Percentiles rank a stretch among this genome's conserved stretches.
Evolutionary conservation across 2,888 invertebrate species (phyloP).

Genomic region (Cancer borealis): DNA sequence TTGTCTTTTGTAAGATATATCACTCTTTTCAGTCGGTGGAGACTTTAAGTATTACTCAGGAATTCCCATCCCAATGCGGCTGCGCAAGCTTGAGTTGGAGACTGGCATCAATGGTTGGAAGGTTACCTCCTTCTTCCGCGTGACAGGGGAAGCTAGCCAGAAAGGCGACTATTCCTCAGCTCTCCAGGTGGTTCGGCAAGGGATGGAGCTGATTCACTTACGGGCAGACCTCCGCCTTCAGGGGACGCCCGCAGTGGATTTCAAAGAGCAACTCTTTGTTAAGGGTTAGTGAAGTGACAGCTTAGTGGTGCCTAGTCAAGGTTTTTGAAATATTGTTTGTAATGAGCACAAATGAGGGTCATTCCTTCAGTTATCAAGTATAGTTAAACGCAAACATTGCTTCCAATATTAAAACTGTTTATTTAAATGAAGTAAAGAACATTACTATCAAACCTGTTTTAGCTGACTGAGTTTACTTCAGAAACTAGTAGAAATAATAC

Average conservation of each 20-base stretch:
- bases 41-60: neutral
- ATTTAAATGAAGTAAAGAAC: no score
- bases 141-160: neutral
- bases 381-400: neutral
- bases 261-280: neutral
- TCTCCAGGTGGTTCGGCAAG: neutral
- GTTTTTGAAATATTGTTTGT: neutral
- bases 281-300: neutral
- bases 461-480: neutral
- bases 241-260: neutral
- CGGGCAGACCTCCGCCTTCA: conserved; percentile 3
- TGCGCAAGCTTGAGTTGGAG: conserved; percentile 53
- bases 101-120: conserved; percentile 43
- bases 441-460: neutral
- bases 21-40: neutral
- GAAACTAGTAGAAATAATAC: neutral
- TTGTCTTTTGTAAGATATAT: neutral
- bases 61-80: conserved; percentile 1
- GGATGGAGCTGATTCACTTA: neutral
- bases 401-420: neutral
- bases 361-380: neutral
- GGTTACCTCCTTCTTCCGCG: conserved; percentile 33
- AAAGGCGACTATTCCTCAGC: neutral
- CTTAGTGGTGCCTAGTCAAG: neutral
- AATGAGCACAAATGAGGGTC: neutral